Evolutionary conservation across 1,140 invertebrate species (phyloP).

Genomic region (Drosophila saltans): DNA sequence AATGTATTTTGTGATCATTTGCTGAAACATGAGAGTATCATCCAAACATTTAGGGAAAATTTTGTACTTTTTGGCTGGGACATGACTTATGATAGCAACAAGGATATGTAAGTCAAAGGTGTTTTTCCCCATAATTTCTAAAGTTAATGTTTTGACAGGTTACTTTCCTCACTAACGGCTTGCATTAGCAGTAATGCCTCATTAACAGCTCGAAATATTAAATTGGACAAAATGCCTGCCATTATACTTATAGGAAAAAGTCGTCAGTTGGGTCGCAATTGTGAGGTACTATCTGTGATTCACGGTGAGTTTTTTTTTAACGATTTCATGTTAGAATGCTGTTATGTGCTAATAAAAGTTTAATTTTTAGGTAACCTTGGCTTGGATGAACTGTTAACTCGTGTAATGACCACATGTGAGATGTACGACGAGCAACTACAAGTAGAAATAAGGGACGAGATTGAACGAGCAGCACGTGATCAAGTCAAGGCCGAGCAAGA

Average conservation of each 20-base stretch:
- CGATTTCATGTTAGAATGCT: no score
- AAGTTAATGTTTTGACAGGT: conserved; percentile 83
- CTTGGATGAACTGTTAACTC: conserved; percentile 93
- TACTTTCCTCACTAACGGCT: conserved; percentile 87
- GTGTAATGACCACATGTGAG: conserved; percentile 93
- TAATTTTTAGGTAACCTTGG: conserved; percentile 87
- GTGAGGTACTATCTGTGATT: conserved; percentile 92
- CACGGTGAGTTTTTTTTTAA: conserved; percentile 56
- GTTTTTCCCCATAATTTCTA: conserved; percentile 23
- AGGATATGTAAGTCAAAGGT: conserved; percentile 86
- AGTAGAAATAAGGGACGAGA: conserved; percentile 93
- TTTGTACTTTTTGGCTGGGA: conserved; percentile 98
- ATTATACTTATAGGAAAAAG: conserved; percentile 94
- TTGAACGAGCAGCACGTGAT: conserved; percentile 94
- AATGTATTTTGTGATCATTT: conserved; percentile 98
- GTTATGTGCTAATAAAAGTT: background rate
- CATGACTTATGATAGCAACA: conserved; percentile 93
- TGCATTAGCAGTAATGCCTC: conserved; percentile 87
- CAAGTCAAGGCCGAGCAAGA: conserved; percentile 96
- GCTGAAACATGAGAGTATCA: conserved; percentile 94
- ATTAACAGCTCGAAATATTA: conserved; percentile 91
- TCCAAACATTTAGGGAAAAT: conserved; percentile 93
- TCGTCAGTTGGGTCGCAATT: conserved; percentile 89
- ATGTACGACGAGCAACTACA: conserved; percentile 91
- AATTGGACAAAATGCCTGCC: conserved; percentile 92